Conservation (phyloP, 2,797 vertebrate species). For the Cynopterus sphinx region DNA sequence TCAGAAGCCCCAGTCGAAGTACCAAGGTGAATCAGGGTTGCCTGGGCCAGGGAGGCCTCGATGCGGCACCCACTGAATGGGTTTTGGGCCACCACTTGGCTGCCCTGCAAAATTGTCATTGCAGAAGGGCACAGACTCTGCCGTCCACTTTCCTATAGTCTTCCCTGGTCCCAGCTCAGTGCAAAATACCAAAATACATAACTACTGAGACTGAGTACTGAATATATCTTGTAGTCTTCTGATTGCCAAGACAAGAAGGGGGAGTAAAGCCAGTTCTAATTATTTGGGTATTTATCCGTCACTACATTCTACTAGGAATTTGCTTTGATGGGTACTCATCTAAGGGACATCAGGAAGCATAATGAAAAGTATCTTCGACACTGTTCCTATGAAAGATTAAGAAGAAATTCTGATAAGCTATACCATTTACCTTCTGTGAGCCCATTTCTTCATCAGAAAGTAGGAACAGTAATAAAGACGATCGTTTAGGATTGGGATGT, state of each 20-base stretch:
- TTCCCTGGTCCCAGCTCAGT: not conserved
- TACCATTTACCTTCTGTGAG: not conserved
- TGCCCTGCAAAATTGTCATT: not conserved
- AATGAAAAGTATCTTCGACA: conserved; percentile 11
- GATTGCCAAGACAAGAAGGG: not conserved
- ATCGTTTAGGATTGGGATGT: not conserved
- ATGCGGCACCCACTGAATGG: not conserved
- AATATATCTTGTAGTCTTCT: not conserved
- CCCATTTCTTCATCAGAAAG: not conserved
- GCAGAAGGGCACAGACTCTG: not conserved
- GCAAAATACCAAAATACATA: not conserved
- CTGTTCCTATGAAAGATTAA: conserved; percentile 9
- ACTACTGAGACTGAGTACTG: not conserved
- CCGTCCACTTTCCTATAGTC: not conserved
- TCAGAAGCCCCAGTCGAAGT: not conserved
- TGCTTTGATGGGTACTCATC: not conserved
- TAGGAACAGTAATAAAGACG: not conserved
- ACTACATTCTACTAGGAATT: conserved; percentile 26
- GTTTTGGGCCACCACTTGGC: not conserved
- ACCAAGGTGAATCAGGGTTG: not conserved
- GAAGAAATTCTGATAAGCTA: not conserved
- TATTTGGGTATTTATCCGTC: not conserved
- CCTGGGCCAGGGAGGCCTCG: not conserved
- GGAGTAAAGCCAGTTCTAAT: conserved; percentile 10
- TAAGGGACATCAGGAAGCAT: not conserved